Conservation (phyloP, 35 echinoderm and acorn worm species). For the Chiridota heheva region DNA sequence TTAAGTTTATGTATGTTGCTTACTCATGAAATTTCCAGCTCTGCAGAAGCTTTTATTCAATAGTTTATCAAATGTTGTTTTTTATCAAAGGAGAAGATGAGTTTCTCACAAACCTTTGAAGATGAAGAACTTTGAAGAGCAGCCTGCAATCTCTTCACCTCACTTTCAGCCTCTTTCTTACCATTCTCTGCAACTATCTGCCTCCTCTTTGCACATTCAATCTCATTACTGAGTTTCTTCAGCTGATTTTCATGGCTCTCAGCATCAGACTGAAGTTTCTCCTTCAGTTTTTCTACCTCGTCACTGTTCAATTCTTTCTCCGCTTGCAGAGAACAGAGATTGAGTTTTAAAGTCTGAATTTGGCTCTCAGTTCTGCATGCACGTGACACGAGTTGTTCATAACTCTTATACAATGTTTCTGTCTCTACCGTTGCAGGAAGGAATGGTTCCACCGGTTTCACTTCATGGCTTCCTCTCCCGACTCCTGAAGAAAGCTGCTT, state of each 20-base stretch:
- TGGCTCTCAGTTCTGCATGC: slow-evolving; percentile 83
- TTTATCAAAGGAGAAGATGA: too few relatives aligned
- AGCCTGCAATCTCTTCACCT: slow-evolving; percentile 37
- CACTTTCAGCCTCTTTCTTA: slow-evolving; percentile 28
- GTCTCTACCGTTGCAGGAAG: slow-evolving; percentile 34
- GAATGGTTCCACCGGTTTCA: slow-evolving; percentile 44
- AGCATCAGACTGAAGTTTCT: not conserved
- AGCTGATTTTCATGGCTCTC: slow-evolving; percentile 49
- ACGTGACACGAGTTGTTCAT: slow-evolving; percentile 67
- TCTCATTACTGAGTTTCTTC: slow-evolving; percentile 52
- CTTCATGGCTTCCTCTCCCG: not conserved
- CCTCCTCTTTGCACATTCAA: slow-evolving; percentile 45
- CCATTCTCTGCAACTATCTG: slow-evolving; percentile 16
- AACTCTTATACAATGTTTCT: slow-evolving; percentile 58
- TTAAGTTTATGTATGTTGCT: too few relatives aligned
- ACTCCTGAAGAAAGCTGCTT: not conserved
- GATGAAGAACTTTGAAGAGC: slow-evolving; percentile 48
- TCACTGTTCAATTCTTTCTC: slow-evolving; percentile 61
- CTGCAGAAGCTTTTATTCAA: too few relatives aligned
- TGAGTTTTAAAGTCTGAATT: slow-evolving; percentile 82
- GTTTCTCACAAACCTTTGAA: slow-evolving; percentile 59
- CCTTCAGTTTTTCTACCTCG: slow-evolving; percentile 18
- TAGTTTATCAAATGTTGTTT: too few relatives aligned
- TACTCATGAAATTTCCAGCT: too few relatives aligned
- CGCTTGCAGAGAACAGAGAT: slow-evolving; percentile 74